Conservation (phyloP, 2,113 vertebrate species). For the Hemichromis elongatus region DNA sequence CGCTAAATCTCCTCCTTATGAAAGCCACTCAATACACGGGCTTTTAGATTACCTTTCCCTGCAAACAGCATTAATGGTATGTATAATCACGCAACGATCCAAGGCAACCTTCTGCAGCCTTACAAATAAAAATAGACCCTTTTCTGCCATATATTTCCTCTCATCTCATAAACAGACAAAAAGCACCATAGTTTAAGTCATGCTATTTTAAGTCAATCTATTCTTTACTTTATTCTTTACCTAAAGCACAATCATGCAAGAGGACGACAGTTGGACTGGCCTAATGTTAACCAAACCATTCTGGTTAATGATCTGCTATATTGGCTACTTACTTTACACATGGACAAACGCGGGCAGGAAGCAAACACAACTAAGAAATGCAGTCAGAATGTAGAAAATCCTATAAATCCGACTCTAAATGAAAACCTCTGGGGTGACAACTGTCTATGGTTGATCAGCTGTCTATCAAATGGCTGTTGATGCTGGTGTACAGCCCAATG, state of each 20-base stretch:
- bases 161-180: neutral
- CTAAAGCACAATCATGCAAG: neutral
- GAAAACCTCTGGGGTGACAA: neutral
- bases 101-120: neutral
- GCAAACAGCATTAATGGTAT: neutral
- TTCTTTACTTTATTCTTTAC: neutral
- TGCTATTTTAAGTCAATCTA: neutral
- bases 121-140: neutral
- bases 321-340: constrained; percentile 1
- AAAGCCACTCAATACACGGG: constrained; percentile 46
- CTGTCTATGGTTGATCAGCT: constrained; percentile 1
- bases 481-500: neutral
- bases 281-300: neutral
- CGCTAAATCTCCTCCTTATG: constrained; percentile 50
- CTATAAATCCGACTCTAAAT: neutral
- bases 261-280: neutral
- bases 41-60: constrained; percentile 38
- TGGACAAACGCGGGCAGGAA: constrained; percentile 1
- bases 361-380: constrained; percentile 3
- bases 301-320: constrained; percentile 21
- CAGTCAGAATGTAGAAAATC: neutral
- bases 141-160: neutral
- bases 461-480: neutral
- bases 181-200: neutral
- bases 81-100: neutral